Evolutionary conservation across 2,888 invertebrate species (phyloP), one percentile per base, ranked within the genome.

Genomic region (Lepidocyrtoides sp.): DNA sequence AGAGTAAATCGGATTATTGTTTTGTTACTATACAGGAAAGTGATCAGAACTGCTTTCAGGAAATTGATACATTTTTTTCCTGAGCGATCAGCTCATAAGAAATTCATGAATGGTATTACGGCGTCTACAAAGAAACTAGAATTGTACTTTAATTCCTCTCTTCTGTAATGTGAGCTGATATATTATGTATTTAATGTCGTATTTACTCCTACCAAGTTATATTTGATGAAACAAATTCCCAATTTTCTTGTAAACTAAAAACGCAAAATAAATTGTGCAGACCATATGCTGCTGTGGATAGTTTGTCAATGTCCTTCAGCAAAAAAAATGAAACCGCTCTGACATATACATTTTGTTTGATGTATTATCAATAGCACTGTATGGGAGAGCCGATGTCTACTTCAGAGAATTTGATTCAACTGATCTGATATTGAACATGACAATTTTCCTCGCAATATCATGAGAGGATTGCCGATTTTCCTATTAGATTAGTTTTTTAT

Each of bases 381-480:
- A 10, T 4, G 60, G 20, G 26, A 60, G 26, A 29, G 32, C 29
- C 17, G 44, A 75, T 75, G 72, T 60, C 60, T 60, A 8, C 5
- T 12, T 12, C 1, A 32, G 66, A 84, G 77, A 86, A 86, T 77
- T 86, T 86, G 86, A 86, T 86, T 86, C 77, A 75, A 14, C 48
- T 14, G 48, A 77, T 86, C 48, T 41, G 60, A 75, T 86, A 86
- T 48, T 36, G 20, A 36, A 26, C 32, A 66, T 48, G 29, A 86
- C 32, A 26, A 77, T 77, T 60, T 86, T 57, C 60, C n/a, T n/a
- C 14, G 14, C 7, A 0, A 32, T 66, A 29, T n/a, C 7, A 32
- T 66, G 32, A 32, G 32, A 66, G 66, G 32, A 66, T 66, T 32
- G 32, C 48, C 75, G 60, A 14, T 41, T 86, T 86, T 60, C n/a